phyloP scores from a whole-genome alignment of 2,888 invertebrate species.

The Drosophila subsilvestris region DNA sequence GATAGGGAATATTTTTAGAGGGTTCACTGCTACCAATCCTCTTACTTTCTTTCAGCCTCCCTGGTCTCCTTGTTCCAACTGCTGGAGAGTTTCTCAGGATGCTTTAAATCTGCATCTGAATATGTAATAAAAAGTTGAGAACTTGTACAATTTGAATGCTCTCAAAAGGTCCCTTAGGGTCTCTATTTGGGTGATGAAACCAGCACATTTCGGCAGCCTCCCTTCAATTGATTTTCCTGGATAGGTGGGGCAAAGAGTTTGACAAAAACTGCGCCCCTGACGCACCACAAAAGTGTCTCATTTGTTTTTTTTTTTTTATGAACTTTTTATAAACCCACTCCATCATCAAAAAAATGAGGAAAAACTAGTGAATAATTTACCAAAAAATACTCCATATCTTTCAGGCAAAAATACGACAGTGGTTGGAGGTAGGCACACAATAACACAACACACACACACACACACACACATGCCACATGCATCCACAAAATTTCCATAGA shows the following conservation, averaged over 20 bases:
- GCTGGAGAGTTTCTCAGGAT: too few relatives aligned
- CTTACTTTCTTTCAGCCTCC: too few relatives aligned
- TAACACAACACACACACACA: constrained; percentile 11
- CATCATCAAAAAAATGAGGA: background rate
- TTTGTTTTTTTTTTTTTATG: constrained; percentile 9
- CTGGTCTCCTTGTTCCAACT: too few relatives aligned
- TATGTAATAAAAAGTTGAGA: too few relatives aligned
- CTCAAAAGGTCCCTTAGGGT: too few relatives aligned
- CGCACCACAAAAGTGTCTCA: background rate
- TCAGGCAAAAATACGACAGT: constrained; percentile 91
- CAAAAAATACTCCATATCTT: constrained; percentile 75
- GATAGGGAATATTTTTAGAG: too few relatives aligned
- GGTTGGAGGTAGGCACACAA: constrained; percentile 88
- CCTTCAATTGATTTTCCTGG: too few relatives aligned
- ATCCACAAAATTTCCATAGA: constrained; percentile 11
- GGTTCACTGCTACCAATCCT: too few relatives aligned
- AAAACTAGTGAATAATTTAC: constrained; percentile 29
- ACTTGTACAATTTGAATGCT: too few relatives aligned
- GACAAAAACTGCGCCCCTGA: background rate
- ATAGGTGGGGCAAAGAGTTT: background rate
- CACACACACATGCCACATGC: background rate
- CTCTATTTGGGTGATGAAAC: too few relatives aligned
- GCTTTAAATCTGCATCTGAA: too few relatives aligned
- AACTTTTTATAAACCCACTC: constrained; percentile 10
- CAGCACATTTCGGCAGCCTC: too few relatives aligned